Base-by-base conservation (phyloP, 1,140 invertebrate species). In the Zeugodacus cucurbitae region DNA sequence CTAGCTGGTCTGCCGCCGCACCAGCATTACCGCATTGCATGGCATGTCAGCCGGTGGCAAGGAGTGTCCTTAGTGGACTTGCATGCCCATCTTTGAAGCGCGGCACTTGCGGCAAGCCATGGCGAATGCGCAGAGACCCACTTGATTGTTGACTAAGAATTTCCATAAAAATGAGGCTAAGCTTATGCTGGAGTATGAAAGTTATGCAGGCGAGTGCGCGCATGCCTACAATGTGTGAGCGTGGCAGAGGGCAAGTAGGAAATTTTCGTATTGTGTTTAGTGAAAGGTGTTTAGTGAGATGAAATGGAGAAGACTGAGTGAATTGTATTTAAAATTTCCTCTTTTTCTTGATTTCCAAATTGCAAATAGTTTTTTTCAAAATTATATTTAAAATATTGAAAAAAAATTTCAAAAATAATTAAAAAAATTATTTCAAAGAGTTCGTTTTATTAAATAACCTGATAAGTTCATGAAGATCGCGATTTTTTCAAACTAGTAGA, bases 131-230 rank as follows among this genome's bases (percentile, higher is more conserved):
- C 7, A 17, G 41, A 82, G 74, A 44, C 74, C 74, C 41, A 82
- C 74, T 82, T 82, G 74, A 82, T 82, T 48, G 74, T 48, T 82
- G 41, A 22, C 34, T 37, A 82, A 82, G 74, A 82, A 82, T 82
- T 82, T 82, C 74, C 74, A 82, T 82, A 82, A 82, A 82, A 82
- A 82, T 82, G 74, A 48, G 74, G 74, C 74, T 82, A 82, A 48
- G 34, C 37, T 14, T 78, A 74, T 78, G 20, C 37, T 22, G 6
- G 10, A 2, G 26, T 29, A 82, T 82, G 74, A 82, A 48, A 82
- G 74, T 48, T 82, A 41, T 82, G 44, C 74, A 82, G 44, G 41
- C 74, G n/a, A n/a, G n/a, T n/a, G 74, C 22, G 74, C 22, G n/a
- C 74, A 82, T 82, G 41, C 74, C 32, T 2, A 41, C 14, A 54